Evolutionary conservation across 2,797 vertebrate genomes (phyloP).

Genomic region (Ctenosaura bakeri): DNA sequence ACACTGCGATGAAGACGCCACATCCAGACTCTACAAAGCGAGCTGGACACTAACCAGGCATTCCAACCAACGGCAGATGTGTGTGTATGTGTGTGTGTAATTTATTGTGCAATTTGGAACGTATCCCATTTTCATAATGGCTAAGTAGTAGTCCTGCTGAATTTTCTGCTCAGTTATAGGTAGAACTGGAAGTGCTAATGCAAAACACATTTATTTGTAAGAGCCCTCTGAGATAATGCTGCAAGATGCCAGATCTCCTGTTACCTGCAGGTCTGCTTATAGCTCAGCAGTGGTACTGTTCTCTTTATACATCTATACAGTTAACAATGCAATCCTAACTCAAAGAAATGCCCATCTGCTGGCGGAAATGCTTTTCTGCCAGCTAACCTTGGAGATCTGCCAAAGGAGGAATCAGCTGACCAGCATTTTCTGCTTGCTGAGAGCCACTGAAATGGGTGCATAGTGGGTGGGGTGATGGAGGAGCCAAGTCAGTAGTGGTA

Average conservation of each 20-base stretch:
- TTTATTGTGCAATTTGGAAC: conserved; percentile 69
- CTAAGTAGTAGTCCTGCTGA: conserved; percentile 37
- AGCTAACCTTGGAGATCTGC: too few species aligned
- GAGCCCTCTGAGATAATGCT: conserved; percentile 31
- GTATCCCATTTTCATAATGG: conserved; percentile 28
- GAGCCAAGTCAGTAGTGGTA: too few species aligned
- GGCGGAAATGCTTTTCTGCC: too few species aligned
- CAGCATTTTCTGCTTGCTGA: too few species aligned
- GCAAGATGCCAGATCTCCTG: conserved; percentile 23
- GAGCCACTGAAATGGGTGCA: too few species aligned
- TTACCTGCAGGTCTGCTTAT: neutral
- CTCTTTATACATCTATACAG: neutral
- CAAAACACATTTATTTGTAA: conserved; percentile 26
- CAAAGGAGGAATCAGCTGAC: too few species aligned
- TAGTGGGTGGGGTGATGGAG: too few species aligned
- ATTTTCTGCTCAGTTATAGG: conserved; percentile 46
- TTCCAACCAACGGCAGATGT: conserved; percentile 68
- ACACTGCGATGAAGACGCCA: conserved; percentile 41
- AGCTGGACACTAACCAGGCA: conserved; percentile 56
- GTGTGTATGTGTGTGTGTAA: conserved; percentile 55
- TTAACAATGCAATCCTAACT: neutral
- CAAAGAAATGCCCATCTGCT: neutral
- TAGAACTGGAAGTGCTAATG: neutral
- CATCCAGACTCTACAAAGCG: neutral
- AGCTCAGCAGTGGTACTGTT: neutral